A percentile compares a stretch with the other conserved stretches of the same genome.
Evolutionary conservation across 1,140 invertebrate species (phyloP).

Genomic region (Episyrphus balteatus): DNA sequence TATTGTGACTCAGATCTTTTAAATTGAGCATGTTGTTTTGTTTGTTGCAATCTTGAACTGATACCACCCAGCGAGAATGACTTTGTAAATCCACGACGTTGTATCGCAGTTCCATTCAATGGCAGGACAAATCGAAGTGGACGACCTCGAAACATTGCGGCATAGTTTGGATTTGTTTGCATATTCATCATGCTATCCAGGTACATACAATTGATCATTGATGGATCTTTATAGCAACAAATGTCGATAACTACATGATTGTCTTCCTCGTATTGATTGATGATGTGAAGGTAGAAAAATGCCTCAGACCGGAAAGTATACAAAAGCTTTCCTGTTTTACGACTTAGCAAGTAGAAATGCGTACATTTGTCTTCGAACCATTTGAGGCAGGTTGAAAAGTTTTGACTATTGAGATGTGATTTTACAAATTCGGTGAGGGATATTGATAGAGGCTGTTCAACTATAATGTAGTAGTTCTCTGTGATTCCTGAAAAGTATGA

Average conservation of each 20-base stretch:
- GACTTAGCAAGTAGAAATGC: slow-evolving; percentile 58
- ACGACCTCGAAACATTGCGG: slow-evolving; percentile 62
- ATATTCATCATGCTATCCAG: slow-evolving; percentile 66
- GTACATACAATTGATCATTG: slow-evolving; percentile 78
- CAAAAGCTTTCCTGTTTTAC: slow-evolving; percentile 46
- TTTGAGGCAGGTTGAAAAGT: slow-evolving; percentile 49
- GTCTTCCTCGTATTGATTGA: slow-evolving; percentile 73
- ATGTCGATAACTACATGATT: slow-evolving; percentile 67
- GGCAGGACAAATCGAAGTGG: slow-evolving; percentile 64
- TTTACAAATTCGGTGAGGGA: slow-evolving; percentile 48
- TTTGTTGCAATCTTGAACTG: slow-evolving; percentile 4
- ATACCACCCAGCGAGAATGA: slow-evolving; percentile 23
- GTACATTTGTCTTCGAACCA: slow-evolving; percentile 68
- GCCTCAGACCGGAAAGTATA: slow-evolving; percentile 55
- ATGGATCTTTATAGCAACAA: slow-evolving; percentile 68
- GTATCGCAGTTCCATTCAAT: slow-evolving; percentile 8
- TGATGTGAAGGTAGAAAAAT: slow-evolving; percentile 81
- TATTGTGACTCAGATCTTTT: slow-evolving; percentile 26
- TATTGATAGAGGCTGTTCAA: slow-evolving; percentile 72
- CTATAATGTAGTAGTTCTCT: slow-evolving; percentile 69
- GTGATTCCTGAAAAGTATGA: slow-evolving; percentile 43
- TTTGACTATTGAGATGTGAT: slow-evolving; percentile 48
- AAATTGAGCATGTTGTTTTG: slow-evolving; percentile 1
- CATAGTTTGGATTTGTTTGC: slow-evolving; percentile 67
- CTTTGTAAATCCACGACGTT: slow-evolving; percentile 15